Base-by-base conservation (phyloP, 1,140 invertebrate species). In the Zophobas morio region DNA sequence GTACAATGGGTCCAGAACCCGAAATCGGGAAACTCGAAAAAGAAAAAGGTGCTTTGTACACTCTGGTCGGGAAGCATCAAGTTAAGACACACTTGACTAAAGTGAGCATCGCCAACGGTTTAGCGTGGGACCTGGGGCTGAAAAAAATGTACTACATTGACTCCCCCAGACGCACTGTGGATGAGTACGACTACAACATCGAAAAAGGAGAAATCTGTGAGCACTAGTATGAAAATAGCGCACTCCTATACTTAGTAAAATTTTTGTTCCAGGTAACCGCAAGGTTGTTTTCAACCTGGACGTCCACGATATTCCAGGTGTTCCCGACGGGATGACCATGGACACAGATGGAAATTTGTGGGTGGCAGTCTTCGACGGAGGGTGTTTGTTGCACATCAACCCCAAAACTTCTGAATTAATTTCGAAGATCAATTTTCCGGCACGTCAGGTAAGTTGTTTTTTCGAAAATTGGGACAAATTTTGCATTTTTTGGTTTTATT, bases 71-170 rank as follows among this genome's bases (percentile, higher is more conserved):
- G 6, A 75, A 75, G 49, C 47, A 70, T 3, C 47, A 78, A 72
- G 73, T 81, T 20, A 81, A 82, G 63, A 84, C 79, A 47, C 81
- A 86, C 66, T 88, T 81, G 73, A 82, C 78, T 77, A 83, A 88
- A 78, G 88, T 94, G n/a, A 88, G 89, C 56, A 92, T 96, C 73
- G 93, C 94, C 32, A 97, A 96, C 84, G 95, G 96, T 0, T 84
- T 96, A 1, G 91, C 91, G 2, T 96, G 95, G 95, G 91, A 91
- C 79, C 80, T 86, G 1, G 88, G 91, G 63, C 88, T 90, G 71
- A 90, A 90, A 34, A 90, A 89, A 6, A 91, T 95, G 87, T 95
- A 94, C 84, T 95, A 93, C 83, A 93, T 93, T 1, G 94, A 95
- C 84, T 91, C 93, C 1, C 87, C 89, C 4, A 91, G 91, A 32